phyloP scores from a whole-genome alignment of 2,888 invertebrate genomes.

The Tigriopus californicus region DNA sequence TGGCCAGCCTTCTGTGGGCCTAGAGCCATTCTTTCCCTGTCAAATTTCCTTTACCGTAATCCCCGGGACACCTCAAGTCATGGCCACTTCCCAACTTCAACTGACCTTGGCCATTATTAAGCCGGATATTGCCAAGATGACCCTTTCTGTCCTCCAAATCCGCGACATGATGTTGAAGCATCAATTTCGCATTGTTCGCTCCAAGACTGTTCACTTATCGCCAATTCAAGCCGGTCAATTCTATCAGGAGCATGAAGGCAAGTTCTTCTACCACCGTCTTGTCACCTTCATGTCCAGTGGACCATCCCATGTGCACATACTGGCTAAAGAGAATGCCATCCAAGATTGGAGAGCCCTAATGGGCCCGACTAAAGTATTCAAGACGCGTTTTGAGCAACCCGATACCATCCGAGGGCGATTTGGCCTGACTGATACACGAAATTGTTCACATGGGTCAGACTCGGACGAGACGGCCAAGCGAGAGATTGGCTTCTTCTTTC shows the following conservation, averaged over 20 bases:
- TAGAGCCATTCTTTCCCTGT: background rate
- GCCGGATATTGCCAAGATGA: slow-evolving; percentile 62
- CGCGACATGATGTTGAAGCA: slow-evolving; percentile 42
- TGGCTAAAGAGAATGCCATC: slow-evolving; percentile 50
- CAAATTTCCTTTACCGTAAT: background rate
- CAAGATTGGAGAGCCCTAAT: slow-evolving; percentile 58
- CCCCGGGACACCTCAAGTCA: too few relatives aligned
- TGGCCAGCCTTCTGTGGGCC: slow-evolving; percentile 9
- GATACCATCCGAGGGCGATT: slow-evolving; percentile 57
- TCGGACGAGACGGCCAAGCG: slow-evolving; percentile 47
- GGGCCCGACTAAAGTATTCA: slow-evolving; percentile 75
- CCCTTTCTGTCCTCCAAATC: slow-evolving; percentile 42
- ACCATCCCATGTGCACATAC: slow-evolving; percentile 41
- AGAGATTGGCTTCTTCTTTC: slow-evolving; percentile 68
- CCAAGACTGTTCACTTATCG: slow-evolving; percentile 42
- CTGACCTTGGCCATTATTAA: slow-evolving; percentile 70
- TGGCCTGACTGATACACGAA: slow-evolving; percentile 82
- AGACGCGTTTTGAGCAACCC: slow-evolving; percentile 56
- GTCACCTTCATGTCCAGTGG: slow-evolving; percentile 56
- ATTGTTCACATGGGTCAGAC: slow-evolving; percentile 88
- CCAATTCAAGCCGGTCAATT: slow-evolving; percentile 46
- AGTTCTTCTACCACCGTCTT: slow-evolving; percentile 64
- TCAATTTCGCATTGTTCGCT: slow-evolving; percentile 51
- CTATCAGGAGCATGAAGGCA: slow-evolving; percentile 59
- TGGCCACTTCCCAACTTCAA: slow-evolving; percentile 26